A percentile compares a stretch with the other conserved stretches of the same genome.
Conservation (phyloP, 1,140 invertebrate genomes). For the Eciton burchellii region DNA sequence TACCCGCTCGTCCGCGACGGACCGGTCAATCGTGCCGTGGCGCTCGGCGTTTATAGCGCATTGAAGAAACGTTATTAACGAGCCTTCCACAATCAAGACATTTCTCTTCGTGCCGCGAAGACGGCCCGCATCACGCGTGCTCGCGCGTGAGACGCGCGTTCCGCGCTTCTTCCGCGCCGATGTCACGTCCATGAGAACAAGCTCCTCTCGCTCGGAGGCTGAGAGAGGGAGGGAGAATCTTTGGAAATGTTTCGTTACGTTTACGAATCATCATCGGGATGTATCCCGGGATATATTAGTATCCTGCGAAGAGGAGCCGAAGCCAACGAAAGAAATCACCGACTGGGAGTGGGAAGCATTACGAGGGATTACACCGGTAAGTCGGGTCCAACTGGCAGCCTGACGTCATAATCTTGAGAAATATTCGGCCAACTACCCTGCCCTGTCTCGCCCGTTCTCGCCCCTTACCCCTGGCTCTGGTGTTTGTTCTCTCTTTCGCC, state of each 20-base stretch:
- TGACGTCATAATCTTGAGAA: conserved; percentile 85
- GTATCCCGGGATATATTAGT: too few relatives aligned
- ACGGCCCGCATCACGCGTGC: conserved; percentile 50
- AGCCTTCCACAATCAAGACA: conserved; percentile 68
- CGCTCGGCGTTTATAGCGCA: conserved; percentile 58
- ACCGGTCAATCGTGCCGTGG: conserved; percentile 57
- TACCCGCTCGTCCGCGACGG: conserved; percentile 47
- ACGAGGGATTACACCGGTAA: conserved; percentile 85
- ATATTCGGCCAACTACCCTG: conserved; percentile 79
- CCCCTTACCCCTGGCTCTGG: conserved; percentile 61
- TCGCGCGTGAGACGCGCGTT: conserved; percentile 33
- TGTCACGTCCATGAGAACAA: not conserved
- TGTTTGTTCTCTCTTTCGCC: conserved; percentile 52
- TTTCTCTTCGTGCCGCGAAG: conserved; percentile 39
- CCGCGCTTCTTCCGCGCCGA: conserved; percentile 4
- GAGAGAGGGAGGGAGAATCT: too few relatives aligned
- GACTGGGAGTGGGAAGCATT: conserved; percentile 73
- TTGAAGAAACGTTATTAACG: conserved; percentile 72
- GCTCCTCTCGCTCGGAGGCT: not conserved
- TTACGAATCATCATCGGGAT: too few relatives aligned
- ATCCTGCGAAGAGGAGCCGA: not conserved
- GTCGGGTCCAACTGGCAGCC: conserved; percentile 80
- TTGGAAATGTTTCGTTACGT: too few relatives aligned
- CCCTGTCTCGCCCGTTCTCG: conserved; percentile 62
- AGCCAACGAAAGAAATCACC: conserved; percentile 13